phyloP scores from a whole-genome alignment of 2,888 invertebrate genomes.

The Encarsia formosa region DNA sequence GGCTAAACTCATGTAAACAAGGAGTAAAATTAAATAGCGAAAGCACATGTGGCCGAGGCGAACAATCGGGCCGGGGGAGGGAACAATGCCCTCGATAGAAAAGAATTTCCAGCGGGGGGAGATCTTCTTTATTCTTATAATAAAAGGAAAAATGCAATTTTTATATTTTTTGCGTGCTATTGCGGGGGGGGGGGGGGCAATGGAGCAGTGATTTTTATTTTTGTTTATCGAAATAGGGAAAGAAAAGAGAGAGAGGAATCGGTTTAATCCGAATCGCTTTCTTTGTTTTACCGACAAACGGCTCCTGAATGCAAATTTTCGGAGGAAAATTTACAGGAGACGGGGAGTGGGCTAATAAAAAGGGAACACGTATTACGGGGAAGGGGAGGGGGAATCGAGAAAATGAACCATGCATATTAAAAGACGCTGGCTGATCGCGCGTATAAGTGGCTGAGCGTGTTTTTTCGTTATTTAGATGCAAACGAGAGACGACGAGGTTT shows the following conservation, averaged over 20 bases:
- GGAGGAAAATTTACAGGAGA: constrained; percentile 20
- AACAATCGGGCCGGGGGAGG: neutral
- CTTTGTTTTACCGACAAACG: constrained; percentile 11
- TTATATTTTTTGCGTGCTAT: too few species aligned
- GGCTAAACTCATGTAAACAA: constrained; percentile 6
- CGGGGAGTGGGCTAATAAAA: constrained; percentile 16
- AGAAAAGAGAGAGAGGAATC: neutral
- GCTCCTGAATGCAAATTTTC: constrained; percentile 21
- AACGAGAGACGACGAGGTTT: too few species aligned
- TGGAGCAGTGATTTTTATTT: too few species aligned
- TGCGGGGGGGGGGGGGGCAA: too few species aligned
- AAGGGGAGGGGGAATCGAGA: constrained; percentile 16
- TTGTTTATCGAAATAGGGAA: too few species aligned
- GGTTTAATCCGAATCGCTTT: neutral
- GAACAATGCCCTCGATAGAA: neutral
- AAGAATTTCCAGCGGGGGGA: neutral
- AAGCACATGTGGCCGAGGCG: too few species aligned
- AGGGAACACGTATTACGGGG: constrained; percentile 21
- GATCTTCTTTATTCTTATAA: too few species aligned
- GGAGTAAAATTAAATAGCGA: constrained; percentile 18
- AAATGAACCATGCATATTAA: constrained; percentile 26
- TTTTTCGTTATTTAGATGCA: too few species aligned
- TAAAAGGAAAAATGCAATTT: too few species aligned
- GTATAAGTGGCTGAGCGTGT: too few species aligned
- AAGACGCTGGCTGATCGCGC: constrained; percentile 9